Conservation (phyloP, 2,113 vertebrate genomes). For the Tachysurus vachellii region DNA sequence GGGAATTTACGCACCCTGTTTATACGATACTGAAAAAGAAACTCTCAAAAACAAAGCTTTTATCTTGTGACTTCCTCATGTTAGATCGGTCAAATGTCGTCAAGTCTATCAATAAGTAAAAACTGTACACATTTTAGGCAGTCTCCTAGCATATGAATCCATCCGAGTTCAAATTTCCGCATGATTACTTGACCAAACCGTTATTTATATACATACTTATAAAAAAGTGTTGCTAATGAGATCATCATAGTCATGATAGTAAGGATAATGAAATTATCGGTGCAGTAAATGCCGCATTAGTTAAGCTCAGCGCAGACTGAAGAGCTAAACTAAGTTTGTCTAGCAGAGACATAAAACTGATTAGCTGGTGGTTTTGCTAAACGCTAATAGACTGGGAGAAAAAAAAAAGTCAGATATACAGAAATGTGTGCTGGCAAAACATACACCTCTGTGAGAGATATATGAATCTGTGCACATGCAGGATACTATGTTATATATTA, state of each 20-base stretch:
- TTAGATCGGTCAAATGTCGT: conserved; percentile 79
- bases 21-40: conserved; percentile 56
- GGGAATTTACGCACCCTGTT: conserved; percentile 65
- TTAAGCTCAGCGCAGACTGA: conserved; percentile 52
- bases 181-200: conserved; percentile 60
- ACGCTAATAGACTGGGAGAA: conserved; percentile 61
- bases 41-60: conserved; percentile 54
- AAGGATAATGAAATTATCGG: conserved; percentile 44
- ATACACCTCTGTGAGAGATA: conserved; percentile 73
- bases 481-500: neutral
- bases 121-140: conserved; percentile 57
- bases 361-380: conserved; percentile 76
- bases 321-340: conserved; percentile 28
- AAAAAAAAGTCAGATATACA: conserved; percentile 44
- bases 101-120: conserved; percentile 59
- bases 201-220: conserved; percentile 65
- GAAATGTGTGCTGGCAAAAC: conserved; percentile 74
- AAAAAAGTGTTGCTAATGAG: conserved; percentile 59
- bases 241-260: conserved; percentile 62
- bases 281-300: conserved; percentile 62
- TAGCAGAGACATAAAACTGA: conserved; percentile 25
- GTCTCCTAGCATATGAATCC: conserved; percentile 57
- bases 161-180: conserved; percentile 66
- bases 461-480: neutral
- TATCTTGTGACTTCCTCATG: conserved; percentile 83